Base-by-base conservation (phyloP, 2,888 invertebrate genomes). In the Acrobasis consociella region DNA sequence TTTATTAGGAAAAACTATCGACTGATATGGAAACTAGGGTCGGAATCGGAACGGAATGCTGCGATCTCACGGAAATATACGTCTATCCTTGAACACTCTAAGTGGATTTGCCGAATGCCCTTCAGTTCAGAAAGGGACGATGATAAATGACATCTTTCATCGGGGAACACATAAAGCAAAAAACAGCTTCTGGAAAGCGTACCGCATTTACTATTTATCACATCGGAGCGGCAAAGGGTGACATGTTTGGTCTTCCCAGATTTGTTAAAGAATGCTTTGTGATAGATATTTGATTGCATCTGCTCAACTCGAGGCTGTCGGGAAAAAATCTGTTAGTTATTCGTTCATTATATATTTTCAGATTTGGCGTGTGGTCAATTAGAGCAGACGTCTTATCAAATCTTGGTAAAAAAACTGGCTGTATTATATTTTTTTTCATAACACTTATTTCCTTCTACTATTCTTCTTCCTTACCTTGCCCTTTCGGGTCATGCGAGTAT, bases 71-170 rank as follows among this genome's bases (percentile, higher is more conserved):
- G 51, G 53, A 50, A 69, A 71, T 73, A 72, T 70, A 71, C 64
- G 64, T 66, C 58, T 64, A 64, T 68, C 63, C 62, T 65, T 64
- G 65, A 62, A 61, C 58, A 58, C 56, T 52, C 62, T 72, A 68
- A 72, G 69, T 68, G 68, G 72, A 69, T 65, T 66, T 66, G 61
- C 60, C 62, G 65, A 69, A 69, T 63, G 63, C 63, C 70, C 67
- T 66, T 63, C 62, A 63, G 53, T 64, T 69, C 63, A 67, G 69
- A 70, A 70, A 67, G 65, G 71, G 72, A 66, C 75, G 72, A 78
- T 79, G 82, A 81, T 78, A 82, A 81, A 83, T 80, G 75, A 75
- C 66, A 66, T 69, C 62, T 70, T 71, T 72, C 69, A 73, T 74
- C 70, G 69, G 71, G 69, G 71, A 74, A 72, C 75, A 75, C 73